Percentiles rank a stretch among this genome's conserved stretches.
Evolutionary conservation across 2,113 vertebrate species (phyloP).

Genomic region (Pipa parva): DNA sequence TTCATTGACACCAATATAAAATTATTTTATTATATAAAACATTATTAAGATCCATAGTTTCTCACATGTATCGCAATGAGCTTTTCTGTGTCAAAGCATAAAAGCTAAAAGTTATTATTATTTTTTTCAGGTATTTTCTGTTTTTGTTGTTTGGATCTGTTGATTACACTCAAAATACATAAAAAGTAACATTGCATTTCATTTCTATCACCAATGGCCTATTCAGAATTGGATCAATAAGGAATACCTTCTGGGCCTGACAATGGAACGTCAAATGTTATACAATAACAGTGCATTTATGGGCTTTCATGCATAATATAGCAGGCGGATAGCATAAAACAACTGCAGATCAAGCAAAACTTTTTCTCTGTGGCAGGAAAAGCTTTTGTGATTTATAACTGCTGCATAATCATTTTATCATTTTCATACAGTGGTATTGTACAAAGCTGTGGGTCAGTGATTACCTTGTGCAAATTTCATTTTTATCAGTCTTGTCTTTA

Average conservation of each 20-base stretch:
- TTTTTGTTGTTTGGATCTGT: too few relatives aligned
- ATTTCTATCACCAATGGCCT: not conserved
- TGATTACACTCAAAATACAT: not conserved
- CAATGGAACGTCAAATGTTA: not conserved
- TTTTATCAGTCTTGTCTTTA: not conserved
- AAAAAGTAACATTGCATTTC: not conserved
- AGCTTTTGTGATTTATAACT: slow-evolving; percentile 1
- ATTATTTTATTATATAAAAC: too few relatives aligned
- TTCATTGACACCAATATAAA: too few relatives aligned
- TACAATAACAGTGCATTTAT: slow-evolving; percentile 1
- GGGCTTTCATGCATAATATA: slow-evolving; percentile 11
- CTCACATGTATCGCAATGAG: too few relatives aligned
- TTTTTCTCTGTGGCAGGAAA: not conserved
- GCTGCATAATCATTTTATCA: not conserved
- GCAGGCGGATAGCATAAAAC: not conserved
- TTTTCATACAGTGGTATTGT: not conserved
- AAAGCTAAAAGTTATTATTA: too few relatives aligned
- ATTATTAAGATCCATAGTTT: too few relatives aligned
- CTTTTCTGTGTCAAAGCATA: too few relatives aligned
- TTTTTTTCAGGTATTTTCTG: too few relatives aligned
- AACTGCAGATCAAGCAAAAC: slow-evolving; percentile 4
- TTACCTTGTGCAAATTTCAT: not conserved
- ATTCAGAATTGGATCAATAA: not conserved
- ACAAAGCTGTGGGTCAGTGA: not conserved
- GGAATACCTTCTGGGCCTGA: slow-evolving; percentile 1